These are phyloP conservation scores for Oscheius sp. DNA, from an alignment of 2,888 invertebrate species.

Conservation along the genomic window DNA sequence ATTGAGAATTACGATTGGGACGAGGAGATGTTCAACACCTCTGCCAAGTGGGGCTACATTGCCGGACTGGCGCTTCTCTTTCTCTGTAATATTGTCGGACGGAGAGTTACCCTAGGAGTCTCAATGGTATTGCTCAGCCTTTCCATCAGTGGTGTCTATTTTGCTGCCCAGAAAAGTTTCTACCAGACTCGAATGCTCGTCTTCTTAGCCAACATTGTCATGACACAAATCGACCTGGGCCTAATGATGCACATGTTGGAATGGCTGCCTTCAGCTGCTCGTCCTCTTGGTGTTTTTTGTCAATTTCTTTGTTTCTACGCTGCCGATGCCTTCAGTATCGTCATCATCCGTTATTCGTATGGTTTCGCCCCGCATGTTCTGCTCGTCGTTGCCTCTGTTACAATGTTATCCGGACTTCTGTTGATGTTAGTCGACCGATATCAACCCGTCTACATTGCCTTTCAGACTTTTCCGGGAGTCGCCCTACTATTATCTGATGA, in stretches of 20 bases:
- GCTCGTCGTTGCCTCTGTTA: neutral
- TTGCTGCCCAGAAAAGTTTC: neutral
- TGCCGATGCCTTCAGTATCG: neutral
- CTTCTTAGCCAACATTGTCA: neutral
- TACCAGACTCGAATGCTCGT: neutral
- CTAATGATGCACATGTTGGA: neutral
- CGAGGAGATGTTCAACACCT: neutral
- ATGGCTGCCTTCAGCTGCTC: conserved; percentile 15
- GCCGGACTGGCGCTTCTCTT: conserved; percentile 3
- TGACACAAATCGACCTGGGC: neutral
- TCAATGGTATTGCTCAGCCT: neutral
- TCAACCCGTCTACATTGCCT: neutral
- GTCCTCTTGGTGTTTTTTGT: conserved; percentile 3
- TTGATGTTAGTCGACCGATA: neutral
- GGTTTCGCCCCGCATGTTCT: neutral
- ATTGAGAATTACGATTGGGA: neutral
- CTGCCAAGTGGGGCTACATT: neutral
- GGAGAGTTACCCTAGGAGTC: neutral
- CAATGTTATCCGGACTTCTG: neutral
- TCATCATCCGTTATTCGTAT: conserved; percentile 3
- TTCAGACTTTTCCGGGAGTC: conserved; percentile 1
- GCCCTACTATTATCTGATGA: conserved; percentile 8
- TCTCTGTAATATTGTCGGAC: neutral
- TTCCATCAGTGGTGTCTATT: neutral
- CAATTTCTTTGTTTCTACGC: neutral